Percentiles rank a stretch among this genome's conserved stretches.
Conservation (phyloP, 2,888 invertebrate genomes). For the Hyles lineata region DNA sequence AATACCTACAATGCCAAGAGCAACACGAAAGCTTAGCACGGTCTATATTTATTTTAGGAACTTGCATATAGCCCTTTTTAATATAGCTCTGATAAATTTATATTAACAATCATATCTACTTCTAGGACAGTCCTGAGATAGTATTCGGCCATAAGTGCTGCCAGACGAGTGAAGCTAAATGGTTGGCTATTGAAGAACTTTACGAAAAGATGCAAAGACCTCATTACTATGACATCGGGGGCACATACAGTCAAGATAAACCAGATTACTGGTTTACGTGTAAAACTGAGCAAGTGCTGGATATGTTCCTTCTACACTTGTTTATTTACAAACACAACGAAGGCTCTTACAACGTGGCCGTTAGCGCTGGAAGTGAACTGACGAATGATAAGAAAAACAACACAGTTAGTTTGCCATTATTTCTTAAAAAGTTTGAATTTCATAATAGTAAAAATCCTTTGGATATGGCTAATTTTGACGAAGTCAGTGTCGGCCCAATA, state of each 20-base stretch:
- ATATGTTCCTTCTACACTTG: conserved; percentile 67
- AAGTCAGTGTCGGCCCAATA: conserved; percentile 36
- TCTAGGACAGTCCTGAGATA: conserved; percentile 56
- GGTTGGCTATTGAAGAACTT: conserved; percentile 66
- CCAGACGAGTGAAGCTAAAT: conserved; percentile 66
- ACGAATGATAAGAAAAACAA: conserved; percentile 58
- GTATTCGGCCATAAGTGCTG: conserved; percentile 62
- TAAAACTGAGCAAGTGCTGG: conserved; percentile 63
- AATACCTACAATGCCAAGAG: not conserved
- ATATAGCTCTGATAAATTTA: not conserved
- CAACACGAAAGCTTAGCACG: not conserved
- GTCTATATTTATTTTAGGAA: not conserved
- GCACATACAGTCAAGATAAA: conserved; percentile 66
- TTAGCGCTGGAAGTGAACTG: conserved; percentile 58
- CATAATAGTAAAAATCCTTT: conserved; percentile 36
- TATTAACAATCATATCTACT: conserved; percentile 28
- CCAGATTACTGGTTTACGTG: conserved; percentile 71
- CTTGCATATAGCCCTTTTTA: not conserved
- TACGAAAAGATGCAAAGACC: conserved; percentile 70
- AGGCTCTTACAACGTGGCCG: conserved; percentile 54
- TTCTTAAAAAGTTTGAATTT: conserved; percentile 54
- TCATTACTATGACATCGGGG: conserved; percentile 73
- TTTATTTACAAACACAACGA: conserved; percentile 65
- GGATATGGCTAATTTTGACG: not conserved
- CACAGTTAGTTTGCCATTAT: conserved; percentile 54